These are phyloP conservation scores for Sinelater perroti DNA, from an alignment of 2,888 invertebrate genomes.

Conservation along the genomic window DNA sequence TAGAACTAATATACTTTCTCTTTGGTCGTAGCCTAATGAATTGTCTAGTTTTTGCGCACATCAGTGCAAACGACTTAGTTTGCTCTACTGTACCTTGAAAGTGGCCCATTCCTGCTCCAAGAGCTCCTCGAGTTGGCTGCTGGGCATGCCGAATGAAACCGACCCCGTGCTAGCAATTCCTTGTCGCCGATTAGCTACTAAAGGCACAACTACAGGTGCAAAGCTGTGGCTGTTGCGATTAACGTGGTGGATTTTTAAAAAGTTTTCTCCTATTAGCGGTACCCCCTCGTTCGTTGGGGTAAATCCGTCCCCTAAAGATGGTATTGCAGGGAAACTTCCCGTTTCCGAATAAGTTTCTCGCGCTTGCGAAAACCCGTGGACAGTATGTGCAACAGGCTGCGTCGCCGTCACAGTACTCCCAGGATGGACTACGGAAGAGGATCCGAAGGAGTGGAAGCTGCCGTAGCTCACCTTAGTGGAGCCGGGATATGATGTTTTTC, in stretches of 20 bases:
- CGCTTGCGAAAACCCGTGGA: not conserved
- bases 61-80: no score
- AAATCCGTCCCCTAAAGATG: not conserved
- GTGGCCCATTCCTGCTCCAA: slow-evolving; percentile 32
- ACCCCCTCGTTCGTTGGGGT: not conserved
- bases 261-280: not conserved
- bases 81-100: slow-evolving; percentile 38
- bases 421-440: not conserved
- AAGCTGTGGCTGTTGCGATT: not conserved
- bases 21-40: no score
- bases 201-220: not conserved
- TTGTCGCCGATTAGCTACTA: not conserved
- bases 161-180: not conserved
- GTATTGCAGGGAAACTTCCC: not conserved
- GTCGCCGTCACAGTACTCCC: not conserved
- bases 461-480: not conserved
- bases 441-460: not conserved
- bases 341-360: not conserved
- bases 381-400: not conserved
- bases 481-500: not conserved
- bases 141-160: not conserved
- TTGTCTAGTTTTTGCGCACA: no score
- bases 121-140: slow-evolving; percentile 18
- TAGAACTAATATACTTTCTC: no score
- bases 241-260: not conserved